A percentile compares a stretch with the other conserved stretches of the same genome.
phyloP scores from a whole-genome alignment of 2,113 vertebrate genomes.

The Sialia sialis region DNA sequence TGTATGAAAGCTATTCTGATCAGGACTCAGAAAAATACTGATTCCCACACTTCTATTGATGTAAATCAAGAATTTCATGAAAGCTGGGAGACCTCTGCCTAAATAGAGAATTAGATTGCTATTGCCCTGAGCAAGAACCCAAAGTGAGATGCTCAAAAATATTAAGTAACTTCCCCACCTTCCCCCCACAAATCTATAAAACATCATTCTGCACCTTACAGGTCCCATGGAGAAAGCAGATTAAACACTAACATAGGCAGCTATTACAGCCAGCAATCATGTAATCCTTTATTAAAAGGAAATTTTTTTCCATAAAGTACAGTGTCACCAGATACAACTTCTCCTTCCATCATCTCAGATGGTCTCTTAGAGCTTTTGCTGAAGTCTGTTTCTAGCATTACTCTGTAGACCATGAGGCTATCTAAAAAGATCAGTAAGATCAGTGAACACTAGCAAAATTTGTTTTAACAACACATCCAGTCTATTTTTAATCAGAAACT shows the following conservation, averaged over 20 bases:
- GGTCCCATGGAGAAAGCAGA: neutral
- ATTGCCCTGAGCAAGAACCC: neutral
- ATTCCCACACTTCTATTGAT: neutral
- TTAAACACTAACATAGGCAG: neutral
- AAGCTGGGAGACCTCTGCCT: neutral
- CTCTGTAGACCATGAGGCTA: neutral
- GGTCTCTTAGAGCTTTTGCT: neutral
- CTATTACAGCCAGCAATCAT: neutral
- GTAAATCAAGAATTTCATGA: neutral
- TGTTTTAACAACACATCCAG: conserved; percentile 26
- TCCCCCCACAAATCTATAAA: neutral
- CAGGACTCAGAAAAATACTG: neutral
- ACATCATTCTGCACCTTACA: neutral
- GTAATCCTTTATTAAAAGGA: neutral
- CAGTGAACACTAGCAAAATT: neutral
- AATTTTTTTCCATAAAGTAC: neutral
- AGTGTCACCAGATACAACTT: neutral
- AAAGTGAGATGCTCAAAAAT: neutral
- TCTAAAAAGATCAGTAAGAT: conserved; percentile 25
- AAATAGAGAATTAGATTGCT: neutral
- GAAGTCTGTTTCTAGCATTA: neutral
- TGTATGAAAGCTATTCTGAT: neutral
- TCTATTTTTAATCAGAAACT: conserved; percentile 10
- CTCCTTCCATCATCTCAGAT: neutral
- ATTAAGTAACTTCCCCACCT: neutral